Evolutionary conservation across 1,140 invertebrate genomes (phyloP), one percentile per base, ranked within the genome.

Genomic region (Aphidius ervi): DNA sequence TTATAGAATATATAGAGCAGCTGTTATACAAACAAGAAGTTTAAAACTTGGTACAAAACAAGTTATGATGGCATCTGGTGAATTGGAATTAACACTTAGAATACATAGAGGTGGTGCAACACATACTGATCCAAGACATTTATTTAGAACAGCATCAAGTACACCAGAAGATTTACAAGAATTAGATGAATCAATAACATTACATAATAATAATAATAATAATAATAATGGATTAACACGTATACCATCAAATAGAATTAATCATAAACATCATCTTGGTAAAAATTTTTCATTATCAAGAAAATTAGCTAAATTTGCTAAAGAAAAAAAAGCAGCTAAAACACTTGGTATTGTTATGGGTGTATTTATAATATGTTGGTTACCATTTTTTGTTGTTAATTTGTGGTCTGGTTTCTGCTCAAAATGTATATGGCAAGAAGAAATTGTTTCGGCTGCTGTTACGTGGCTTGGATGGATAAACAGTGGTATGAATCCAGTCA

Each of bases 391-490:
- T 78, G 92, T 98, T 48, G 91, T 98, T 58, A 98, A 99, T 77
- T 83, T 95, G 61, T 76, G 97, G 67, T 92, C 92, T 7, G 95
- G 94, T 1, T 89, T 97, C 69, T 97, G 95, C 77, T 84, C 87
- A 40, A 84, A 88, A 64, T 96, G 93, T 75, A 91, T 95, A 61
- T 86, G 87, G 74, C 88, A 96, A 60, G 92, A 93, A 68, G 90
- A 96, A 69, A 86, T 95, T 47, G 89, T 98, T 5, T 93, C 93
- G 62, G 92, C 93, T 9, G 87, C 98, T 37, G 93, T 98, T 45
- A 98, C 95, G 43, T 99, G 97, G 97, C 86, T 98, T 5, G 97
- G 97, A 50, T 99, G 98, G 93, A 93, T 98, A 70, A 99, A 99
- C 81, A 98, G 95, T 37, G 90, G 92, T 42, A 95, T 98, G 93